Base-by-base conservation (phyloP, 2,797 vertebrate genomes). In the Urophycis tenuis region DNA sequence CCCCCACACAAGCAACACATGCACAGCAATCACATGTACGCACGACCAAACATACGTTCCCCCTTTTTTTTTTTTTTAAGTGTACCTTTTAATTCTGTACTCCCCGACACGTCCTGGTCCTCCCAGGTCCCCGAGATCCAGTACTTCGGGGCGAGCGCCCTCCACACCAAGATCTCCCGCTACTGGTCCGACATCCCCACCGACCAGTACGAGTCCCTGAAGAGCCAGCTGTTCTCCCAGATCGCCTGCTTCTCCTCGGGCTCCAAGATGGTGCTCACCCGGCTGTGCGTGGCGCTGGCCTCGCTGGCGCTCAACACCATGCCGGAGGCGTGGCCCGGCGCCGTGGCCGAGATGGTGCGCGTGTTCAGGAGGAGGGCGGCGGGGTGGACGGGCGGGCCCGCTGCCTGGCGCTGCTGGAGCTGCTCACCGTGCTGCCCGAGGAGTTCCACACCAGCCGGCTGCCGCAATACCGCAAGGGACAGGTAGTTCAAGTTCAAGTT, bases 401-500 rank as follows among this genome's bases (percentile, higher is more conserved):
- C 81, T 99, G 97, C 87, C 91, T 98, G 87, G 98, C 97, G 0
- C 91, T 99, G 79, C 91, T 99, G 85, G 98, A 99, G 90, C 93
- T 99, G 81, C 94, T 99, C 83, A 99, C 98, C 0, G 98, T 99
- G 79, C 92, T 99, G 83, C 98, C 98, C 0, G 98, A 99, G 92
- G 98, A 99, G 91, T 98, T 99, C 82, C 98, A 99, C 92, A 99
- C 97, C 77, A 99, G 96, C 85, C 96, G 97, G 12, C 93, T 99
- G 74, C 96, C 97, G 0, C 97, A 98, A 88, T 97, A 97, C 87
- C 94, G 96, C 77, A 97, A 97, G 85, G 96, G 96, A 78, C 95
- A 96, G 93, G 98, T 99, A 49, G 86, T n/a, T n/a, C n/a, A n/a
- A n/a, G n/a, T n/a, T n/a, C n/a, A n/a, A n/a, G n/a, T n/a, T n/a